phyloP scores from a whole-genome alignment of 2,113 vertebrate species.

The Dissostichus mawsoni region DNA sequence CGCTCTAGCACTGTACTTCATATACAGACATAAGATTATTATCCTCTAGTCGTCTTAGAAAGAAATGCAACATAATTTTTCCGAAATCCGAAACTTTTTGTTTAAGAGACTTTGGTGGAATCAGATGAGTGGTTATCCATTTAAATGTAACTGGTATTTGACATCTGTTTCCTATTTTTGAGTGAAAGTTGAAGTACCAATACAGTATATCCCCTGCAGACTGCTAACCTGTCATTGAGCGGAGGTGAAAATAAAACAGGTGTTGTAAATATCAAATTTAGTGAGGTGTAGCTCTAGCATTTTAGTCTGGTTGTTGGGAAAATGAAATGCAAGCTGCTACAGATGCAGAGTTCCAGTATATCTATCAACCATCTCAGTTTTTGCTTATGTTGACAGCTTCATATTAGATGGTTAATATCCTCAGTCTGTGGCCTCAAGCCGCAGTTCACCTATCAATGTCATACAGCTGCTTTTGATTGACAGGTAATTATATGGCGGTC shows the following conservation, averaged over 20 bases:
- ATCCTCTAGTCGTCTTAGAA: not conserved
- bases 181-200: not conserved
- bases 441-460: conserved; percentile 68
- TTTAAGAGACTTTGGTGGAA: not conserved
- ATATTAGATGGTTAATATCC: conserved; percentile 39
- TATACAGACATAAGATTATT: not conserved
- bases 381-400: not conserved
- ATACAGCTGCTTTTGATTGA: conserved; percentile 63
- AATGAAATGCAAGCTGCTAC: not conserved
- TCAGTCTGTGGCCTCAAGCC: conserved; percentile 48
- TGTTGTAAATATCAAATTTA: not conserved
- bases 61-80: not conserved
- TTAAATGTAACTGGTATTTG: not conserved
- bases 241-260: conserved; percentile 12
- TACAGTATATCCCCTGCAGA: not conserved
- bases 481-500: conserved; percentile 65
- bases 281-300: not conserved
- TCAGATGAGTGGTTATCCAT: not conserved
- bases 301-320: not conserved
- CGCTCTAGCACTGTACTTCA: too few species aligned
- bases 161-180: conserved; percentile 9
- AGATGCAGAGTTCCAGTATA: too few species aligned
- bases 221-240: conserved; percentile 1
- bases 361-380: too few species aligned
- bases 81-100: too few species aligned